Conservation (phyloP, 2,113 vertebrate genomes). For the Rhineura floridana region DNA sequence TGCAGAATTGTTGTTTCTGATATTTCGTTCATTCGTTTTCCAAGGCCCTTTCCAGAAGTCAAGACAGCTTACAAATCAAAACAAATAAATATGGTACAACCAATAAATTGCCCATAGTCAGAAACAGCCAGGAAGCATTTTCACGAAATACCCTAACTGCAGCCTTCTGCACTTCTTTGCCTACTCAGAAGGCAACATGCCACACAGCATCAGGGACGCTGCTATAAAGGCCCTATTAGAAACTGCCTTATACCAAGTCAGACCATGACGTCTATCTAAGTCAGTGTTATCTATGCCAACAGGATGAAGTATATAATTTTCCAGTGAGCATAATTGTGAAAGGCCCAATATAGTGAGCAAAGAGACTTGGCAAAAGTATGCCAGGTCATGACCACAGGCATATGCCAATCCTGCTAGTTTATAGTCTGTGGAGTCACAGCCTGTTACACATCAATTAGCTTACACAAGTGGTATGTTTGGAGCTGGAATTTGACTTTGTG, state of each 20-base stretch:
- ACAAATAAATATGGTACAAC: background rate
- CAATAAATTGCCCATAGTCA: too few relatives aligned
- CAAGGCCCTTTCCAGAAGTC: background rate
- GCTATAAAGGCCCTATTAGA: background rate
- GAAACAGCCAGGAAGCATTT: background rate
- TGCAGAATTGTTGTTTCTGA: background rate
- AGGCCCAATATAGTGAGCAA: background rate
- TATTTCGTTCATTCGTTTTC: background rate
- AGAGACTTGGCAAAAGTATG: background rate
- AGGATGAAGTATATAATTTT: background rate
- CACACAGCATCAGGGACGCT: background rate
- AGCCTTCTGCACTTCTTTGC: too few relatives aligned
- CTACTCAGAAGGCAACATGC: too few relatives aligned
- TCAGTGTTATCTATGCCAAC: background rate
- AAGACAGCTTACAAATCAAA: background rate
- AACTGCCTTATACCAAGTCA: background rate
- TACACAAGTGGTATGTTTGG: too few relatives aligned
- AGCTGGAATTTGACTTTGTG: too few relatives aligned
- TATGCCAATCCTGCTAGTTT: background rate
- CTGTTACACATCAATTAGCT: background rate
- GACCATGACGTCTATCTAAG: background rate
- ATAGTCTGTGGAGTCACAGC: background rate
- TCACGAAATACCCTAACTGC: background rate
- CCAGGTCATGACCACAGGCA: background rate
- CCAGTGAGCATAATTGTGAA: background rate